Conservation (phyloP, 2,888 invertebrate genomes). For the Scaptomyza polygonia region DNA sequence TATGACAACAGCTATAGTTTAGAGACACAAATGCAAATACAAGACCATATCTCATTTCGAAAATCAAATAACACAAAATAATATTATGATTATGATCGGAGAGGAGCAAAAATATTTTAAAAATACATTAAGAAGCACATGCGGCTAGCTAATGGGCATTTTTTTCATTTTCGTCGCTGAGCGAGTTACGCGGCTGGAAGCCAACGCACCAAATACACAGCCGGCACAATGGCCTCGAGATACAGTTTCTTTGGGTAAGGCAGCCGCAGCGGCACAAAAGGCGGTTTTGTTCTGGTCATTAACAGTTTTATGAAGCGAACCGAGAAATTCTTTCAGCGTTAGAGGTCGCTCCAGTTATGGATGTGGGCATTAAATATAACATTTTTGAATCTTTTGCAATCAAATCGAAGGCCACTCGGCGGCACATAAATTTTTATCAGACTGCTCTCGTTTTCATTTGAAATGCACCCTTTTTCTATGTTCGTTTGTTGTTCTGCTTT, state of each 20-base stretch:
- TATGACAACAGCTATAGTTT: constrained; percentile 19
- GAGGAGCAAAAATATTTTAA: constrained; percentile 5
- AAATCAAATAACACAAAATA: constrained; percentile 15
- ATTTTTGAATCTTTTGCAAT: constrained; percentile 62
- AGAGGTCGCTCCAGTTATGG: constrained; percentile 61
- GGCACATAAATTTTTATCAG: constrained; percentile 58
- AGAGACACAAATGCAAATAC: constrained; percentile 6
- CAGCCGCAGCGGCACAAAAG: constrained; percentile 57
- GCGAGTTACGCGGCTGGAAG: constrained; percentile 59
- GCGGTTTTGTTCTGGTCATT: constrained; percentile 79
- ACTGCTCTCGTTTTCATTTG: constrained; percentile 61
- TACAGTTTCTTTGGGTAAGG: constrained; percentile 7
- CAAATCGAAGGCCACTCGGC: constrained; percentile 67
- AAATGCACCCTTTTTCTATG: constrained; percentile 35
- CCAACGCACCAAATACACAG: constrained; percentile 77
- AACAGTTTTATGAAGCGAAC: constrained; percentile 74
- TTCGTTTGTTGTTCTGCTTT: constrained; percentile 29
- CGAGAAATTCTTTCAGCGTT: constrained; percentile 52
- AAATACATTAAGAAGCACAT: constrained; percentile 13
- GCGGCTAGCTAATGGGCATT: constrained; percentile 36
- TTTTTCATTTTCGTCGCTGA: constrained; percentile 14
- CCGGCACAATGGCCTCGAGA: constrained; percentile 71
- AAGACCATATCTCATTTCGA: constrained; percentile 12
- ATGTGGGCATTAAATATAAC: constrained; percentile 71
- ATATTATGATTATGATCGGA: constrained; percentile 6